Evolutionary conservation across 2,888 invertebrate species (phyloP), one percentile per base, ranked within the genome.

Genomic region (Helobdella robusta): DNA sequence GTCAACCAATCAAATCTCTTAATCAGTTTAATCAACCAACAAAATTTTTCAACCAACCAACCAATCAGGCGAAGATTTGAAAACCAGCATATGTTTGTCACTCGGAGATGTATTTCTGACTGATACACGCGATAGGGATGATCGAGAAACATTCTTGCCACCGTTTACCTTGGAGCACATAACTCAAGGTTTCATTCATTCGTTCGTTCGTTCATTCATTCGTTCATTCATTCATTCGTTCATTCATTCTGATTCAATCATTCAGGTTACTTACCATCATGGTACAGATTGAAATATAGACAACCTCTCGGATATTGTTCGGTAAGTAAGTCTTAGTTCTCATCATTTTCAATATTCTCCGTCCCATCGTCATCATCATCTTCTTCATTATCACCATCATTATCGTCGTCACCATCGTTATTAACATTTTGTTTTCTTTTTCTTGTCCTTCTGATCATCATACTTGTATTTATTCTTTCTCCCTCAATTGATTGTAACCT

Each of bases 41-140:
- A n/a, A n/a, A n/a, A n/a, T n/a, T n/a, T n/a, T n/a, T n/a, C n/a
- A n/a, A n/a, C n/a, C n/a, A n/a, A n/a, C n/a, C n/a, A 40, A 40
- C 40, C 11, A 18, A 40, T 18, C 32, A 61, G 61, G 28, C 46
- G 61, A 61, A 25, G 61, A 61, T 23, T 23, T 61, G 44, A 61
- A 61, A 46, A 61, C 61, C 18, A 61, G 61, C 23, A 61, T 61
- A n/a, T 61, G 61, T 23, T n/a, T 61, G 40, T 15, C 34, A 4
- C 18, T 44, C n/a, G 40, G 25, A 1, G 61, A 46, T 1, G 46
- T 61, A 11, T 15, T 15, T 25, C 30, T 61, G 28, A 61, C 40
- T 2, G 61, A 61, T 46, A 61, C 61, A 1, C 20, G 61, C n/a
- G 61, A 61, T 44, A 2, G 23, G 20, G 20, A 20, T 3, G 61